A percentile compares a stretch with the other conserved stretches of the same genome.
These are phyloP conservation scores for Pseudolaguvia tuberculata DNA, from an alignment of 2,113 vertebrate genomes.

Conservation along the genomic window DNA sequence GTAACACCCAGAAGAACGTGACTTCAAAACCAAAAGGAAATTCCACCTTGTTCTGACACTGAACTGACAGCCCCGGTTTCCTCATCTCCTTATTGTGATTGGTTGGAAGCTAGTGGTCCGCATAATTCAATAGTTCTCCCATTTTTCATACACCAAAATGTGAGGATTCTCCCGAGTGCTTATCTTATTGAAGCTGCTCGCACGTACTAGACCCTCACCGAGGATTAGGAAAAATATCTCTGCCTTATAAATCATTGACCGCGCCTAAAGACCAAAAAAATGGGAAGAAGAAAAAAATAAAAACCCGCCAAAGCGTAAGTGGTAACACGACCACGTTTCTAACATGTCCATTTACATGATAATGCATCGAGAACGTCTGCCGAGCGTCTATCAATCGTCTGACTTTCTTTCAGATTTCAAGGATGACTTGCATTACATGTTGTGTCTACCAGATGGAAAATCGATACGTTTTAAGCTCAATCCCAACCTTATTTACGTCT, in stretches of 20 bases:
- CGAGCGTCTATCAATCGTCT: neutral
- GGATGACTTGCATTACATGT: conserved; percentile 6
- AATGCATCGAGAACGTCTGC: neutral
- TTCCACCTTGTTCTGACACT: neutral
- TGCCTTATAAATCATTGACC: neutral
- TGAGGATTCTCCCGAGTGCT: neutral
- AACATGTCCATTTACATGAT: neutral
- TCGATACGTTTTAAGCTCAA: conserved; percentile 20
- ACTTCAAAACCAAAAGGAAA: neutral
- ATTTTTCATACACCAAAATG: neutral
- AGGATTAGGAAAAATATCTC: neutral
- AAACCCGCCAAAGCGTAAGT: no score
- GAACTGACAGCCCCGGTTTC: neutral
- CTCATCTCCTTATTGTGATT: neutral
- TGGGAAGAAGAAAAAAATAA: neutral
- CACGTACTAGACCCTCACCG: neutral
- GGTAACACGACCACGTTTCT: neutral
- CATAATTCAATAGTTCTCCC: neutral
- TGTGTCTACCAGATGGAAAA: conserved; percentile 1
- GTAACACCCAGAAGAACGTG: neutral
- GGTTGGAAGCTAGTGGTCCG: neutral
- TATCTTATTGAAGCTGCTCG: neutral
- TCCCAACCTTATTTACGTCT: conserved; percentile 28
- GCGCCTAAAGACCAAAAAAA: neutral
- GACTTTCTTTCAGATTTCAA: neutral